Percentiles rank a stretch among this genome's conserved stretches.
Conservation (phyloP, 2,113 vertebrate species). For the Platichthys flesus region DNA sequence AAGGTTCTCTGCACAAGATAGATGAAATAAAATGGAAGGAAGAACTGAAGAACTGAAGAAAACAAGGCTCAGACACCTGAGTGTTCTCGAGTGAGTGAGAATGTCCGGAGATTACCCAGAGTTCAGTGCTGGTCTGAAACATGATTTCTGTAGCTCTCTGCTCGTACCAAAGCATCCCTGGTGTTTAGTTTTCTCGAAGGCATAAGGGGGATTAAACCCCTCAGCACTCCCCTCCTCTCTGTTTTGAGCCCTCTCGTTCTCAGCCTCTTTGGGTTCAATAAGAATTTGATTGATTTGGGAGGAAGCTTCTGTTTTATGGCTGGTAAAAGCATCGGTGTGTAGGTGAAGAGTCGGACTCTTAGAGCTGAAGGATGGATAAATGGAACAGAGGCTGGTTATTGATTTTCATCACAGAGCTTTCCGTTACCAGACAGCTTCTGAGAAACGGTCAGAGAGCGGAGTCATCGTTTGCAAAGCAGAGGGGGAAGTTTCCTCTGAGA, state of each 20-base stretch:
- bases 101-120: too few relatives aligned
- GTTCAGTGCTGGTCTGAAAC: too few relatives aligned
- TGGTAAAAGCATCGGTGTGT: slow-evolving; percentile 15
- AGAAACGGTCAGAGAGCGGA: background rate
- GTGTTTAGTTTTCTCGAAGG: too few relatives aligned
- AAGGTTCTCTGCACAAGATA: too few relatives aligned
- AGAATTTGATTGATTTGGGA: background rate
- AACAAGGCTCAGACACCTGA: too few relatives aligned
- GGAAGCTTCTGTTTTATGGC: slow-evolving; percentile 5
- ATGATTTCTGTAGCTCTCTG: too few relatives aligned
- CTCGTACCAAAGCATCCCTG: too few relatives aligned
- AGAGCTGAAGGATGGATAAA: slow-evolving; percentile 8
- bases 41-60: too few relatives aligned
- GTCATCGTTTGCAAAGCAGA: background rate
- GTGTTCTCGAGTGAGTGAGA: too few relatives aligned
- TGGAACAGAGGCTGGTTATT: slow-evolving; percentile 28
- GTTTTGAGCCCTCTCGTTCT: background rate
- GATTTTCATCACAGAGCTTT: slow-evolving; percentile 27
- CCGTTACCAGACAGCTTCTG: slow-evolving; percentile 22
- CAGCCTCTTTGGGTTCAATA: background rate
- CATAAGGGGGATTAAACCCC: background rate
- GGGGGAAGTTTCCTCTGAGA: slow-evolving; percentile 9
- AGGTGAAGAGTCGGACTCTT: background rate
- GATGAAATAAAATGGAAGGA: too few relatives aligned
- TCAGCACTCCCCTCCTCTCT: background rate